Evolutionary conservation across 2,113 vertebrate genomes (phyloP).

Genomic region (Corydoras sp.): DNA sequence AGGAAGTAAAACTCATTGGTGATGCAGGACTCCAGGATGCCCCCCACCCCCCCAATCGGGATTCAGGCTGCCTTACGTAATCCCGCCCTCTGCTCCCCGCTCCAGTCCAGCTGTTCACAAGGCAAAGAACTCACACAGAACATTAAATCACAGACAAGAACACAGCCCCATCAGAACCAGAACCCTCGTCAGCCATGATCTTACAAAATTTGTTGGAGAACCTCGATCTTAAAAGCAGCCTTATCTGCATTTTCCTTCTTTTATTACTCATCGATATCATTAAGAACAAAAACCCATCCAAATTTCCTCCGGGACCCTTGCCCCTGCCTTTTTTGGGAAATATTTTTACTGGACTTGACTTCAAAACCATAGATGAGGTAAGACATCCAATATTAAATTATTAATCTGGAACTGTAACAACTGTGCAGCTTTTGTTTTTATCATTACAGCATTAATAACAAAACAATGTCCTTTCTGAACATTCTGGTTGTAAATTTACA

Average conservation of each 20-base stretch:
- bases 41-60: not conserved
- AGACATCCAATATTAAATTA: no score
- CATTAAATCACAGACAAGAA: not conserved
- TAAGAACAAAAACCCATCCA: conserved; percentile 48
- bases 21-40: no score
- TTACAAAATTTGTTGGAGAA: conserved; percentile 51
- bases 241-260: conserved; percentile 34
- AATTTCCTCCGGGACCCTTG: conserved; percentile 68
- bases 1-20: no score
- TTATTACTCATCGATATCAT: conserved; percentile 41
- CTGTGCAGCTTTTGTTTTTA: no score
- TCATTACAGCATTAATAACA: no score
- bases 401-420: no score
- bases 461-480: no score
- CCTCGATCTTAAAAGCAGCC: conserved; percentile 44
- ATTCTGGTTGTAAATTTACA: no score
- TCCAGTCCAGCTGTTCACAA: not conserved
- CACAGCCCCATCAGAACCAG: not conserved
- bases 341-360: conserved; percentile 35
- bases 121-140: not conserved
- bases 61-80: not conserved
- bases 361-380: conserved; percentile 55
- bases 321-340: conserved; percentile 67
- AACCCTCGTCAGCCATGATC: conserved; percentile 50
- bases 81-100: not conserved